Percentiles rank a stretch among this genome's conserved stretches.
Evolutionary conservation across 2,888 invertebrate genomes (phyloP).

Genomic region (Pachliopta kotzebuea): DNA sequence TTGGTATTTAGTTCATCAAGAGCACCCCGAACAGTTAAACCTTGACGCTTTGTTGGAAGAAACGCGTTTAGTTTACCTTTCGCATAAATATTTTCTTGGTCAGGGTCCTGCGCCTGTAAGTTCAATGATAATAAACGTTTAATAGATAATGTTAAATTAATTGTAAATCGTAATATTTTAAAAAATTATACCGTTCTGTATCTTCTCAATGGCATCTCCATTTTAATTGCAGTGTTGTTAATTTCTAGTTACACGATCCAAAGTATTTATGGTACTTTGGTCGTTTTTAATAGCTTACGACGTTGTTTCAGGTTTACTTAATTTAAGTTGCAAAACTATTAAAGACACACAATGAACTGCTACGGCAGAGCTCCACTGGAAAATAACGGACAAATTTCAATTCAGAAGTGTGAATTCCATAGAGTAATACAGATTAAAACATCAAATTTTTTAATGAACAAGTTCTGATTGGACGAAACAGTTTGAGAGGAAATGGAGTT

Average conservation of each 20-base stretch:
- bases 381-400: slow-evolving; percentile 37
- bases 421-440: not conserved
- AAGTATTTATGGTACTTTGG: slow-evolving; percentile 22
- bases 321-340: too few relatives aligned
- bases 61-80: slow-evolving; percentile 54
- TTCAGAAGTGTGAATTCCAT: slow-evolving; percentile 9
- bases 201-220: slow-evolving; percentile 61
- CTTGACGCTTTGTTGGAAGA: slow-evolving; percentile 54
- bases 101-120: slow-evolving; percentile 52
- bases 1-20: slow-evolving; percentile 69
- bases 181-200: slow-evolving; percentile 53
- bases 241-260: slow-evolving; percentile 7
- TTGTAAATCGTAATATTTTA: not conserved
- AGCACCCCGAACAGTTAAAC: slow-evolving; percentile 58
- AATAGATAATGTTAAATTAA: not conserved
- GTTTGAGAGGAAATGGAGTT: slow-evolving; percentile 3
- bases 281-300: slow-evolving; percentile 3
- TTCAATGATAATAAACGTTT: not conserved
- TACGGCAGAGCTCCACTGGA: slow-evolving; percentile 26
- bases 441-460: not conserved
- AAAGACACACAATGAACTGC: not conserved
- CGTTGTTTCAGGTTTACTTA: not conserved
- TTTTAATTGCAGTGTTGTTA: slow-evolving; percentile 34
- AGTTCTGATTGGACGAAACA: slow-evolving; percentile 33
- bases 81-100: slow-evolving; percentile 64